These are phyloP conservation scores for Sthenelais limicola DNA, from an alignment of 2,888 invertebrate genomes.

Conservation along the genomic window DNA sequence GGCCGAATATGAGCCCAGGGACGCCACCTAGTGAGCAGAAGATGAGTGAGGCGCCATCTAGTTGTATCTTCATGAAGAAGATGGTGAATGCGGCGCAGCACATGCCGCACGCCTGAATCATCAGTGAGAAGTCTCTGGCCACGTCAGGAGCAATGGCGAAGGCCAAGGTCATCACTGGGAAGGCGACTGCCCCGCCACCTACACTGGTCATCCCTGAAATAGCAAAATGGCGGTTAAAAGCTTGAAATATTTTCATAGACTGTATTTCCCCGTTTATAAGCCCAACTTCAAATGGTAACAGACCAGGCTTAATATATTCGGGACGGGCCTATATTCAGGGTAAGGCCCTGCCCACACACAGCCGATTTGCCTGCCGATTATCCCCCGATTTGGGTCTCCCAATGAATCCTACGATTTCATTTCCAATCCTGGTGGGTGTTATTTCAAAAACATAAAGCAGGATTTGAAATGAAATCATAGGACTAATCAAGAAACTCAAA, in stretches of 20 bases:
- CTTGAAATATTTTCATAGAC: not conserved
- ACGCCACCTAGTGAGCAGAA: slow-evolving; percentile 57
- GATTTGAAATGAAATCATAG: no score
- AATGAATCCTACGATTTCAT: no score
- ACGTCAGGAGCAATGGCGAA: slow-evolving; percentile 45
- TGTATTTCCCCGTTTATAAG: no score
- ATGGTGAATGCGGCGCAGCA: slow-evolving; percentile 63
- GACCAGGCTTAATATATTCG: no score
- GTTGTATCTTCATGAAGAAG: slow-evolving; percentile 58
- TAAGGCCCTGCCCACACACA: no score
- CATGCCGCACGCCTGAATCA: slow-evolving; percentile 61
- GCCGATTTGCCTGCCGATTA: no score
- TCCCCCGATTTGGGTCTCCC: no score
- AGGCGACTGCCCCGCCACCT: slow-evolving; percentile 52
- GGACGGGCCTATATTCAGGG: no score
- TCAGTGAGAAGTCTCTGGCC: slow-evolving; percentile 50
- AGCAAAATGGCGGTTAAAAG: not conserved
- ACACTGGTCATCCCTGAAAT: slow-evolving; percentile 55
- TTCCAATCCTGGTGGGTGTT: no score
- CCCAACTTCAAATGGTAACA: no score
- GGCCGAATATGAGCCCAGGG: slow-evolving; percentile 63
- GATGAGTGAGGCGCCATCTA: slow-evolving; percentile 57
- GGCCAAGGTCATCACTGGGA: slow-evolving; percentile 53
- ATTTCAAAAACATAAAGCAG: no score
- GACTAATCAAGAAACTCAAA: no score